Base-by-base conservation (phyloP, 2,797 vertebrate genomes). In the Melanotaenia nigrans region DNA sequence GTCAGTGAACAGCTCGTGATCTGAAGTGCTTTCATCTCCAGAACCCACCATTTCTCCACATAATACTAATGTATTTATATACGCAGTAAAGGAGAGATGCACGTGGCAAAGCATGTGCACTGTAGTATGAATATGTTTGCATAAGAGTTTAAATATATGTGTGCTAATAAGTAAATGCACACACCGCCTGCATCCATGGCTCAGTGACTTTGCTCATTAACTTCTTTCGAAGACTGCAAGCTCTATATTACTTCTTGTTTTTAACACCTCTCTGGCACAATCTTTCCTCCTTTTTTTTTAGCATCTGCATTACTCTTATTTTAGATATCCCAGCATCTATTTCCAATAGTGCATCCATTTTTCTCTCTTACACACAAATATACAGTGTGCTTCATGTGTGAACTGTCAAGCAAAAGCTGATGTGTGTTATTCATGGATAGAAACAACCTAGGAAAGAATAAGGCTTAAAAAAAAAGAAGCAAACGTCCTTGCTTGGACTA, bases 191-290 rank as follows among this genome's bases (percentile, higher is more conserved):
- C 61, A 76, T 51, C 83, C 74, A 84, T 38, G 72, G 87, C 78
- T 93, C 83, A 83, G 74, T 83, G 84, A 78, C 85, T 91, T 78
- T 71, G 81, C 89, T 92, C 78, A 85, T 93, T 90, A 90, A 84
- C 59, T 83, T 75, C 59, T 35, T 45, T 73, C 70, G 65, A 76
- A 82, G 30, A 76, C 84, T 85, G 81, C 65, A 58, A 78, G 79
- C 78, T 22, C 59, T 65, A 42, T 82, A 84, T 79, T 68, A 56
- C 74, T 59, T 64, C 77, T 74, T 59, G 53, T 68, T 75, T 81
- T 79, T 58, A 78, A 32, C 55, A 42, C 58, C 1, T 73, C 36
- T 66, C 77, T 73, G 53, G 60, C 42, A 59, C 63, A 40, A 16
- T 59, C 38, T 71, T 35, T 25, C 69, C 51, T 22, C 28, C 32